Evolutionary conservation across 2,888 invertebrate genomes (phyloP).

Genomic region (Pseudococcus jackbeardsleyi): DNA sequence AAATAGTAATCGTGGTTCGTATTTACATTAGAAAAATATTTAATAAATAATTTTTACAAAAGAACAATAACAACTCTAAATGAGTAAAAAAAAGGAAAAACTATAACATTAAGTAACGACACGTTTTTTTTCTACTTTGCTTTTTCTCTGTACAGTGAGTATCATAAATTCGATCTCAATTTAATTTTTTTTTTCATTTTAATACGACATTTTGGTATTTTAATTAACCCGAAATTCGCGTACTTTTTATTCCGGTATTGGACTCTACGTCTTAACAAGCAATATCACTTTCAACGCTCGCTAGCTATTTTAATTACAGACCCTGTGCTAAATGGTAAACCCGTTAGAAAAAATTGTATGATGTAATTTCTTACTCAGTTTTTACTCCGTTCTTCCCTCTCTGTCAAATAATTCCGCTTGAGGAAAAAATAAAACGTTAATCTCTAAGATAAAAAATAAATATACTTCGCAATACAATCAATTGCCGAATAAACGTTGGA

Average conservation of each 20-base stretch:
- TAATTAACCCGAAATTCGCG: background rate
- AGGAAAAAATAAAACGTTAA: background rate
- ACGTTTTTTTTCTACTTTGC: constrained; percentile 26
- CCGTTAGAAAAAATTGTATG: constrained; percentile 20
- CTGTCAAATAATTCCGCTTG: background rate
- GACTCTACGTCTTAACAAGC: constrained; percentile 18
- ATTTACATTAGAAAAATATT: constrained; percentile 50
- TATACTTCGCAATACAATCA: background rate
- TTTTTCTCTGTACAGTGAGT: constrained; percentile 53
- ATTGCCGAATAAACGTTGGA: background rate
- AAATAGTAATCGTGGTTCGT: constrained; percentile 16
- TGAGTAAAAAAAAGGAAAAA: constrained; percentile 50
- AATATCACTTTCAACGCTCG: constrained; percentile 33
- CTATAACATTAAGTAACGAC: constrained; percentile 62
- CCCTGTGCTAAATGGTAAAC: constrained; percentile 52
- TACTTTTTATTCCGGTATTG: background rate
- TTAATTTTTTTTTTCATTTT: background rate
- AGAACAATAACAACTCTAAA: constrained; percentile 63
- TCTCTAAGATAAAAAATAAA: background rate
- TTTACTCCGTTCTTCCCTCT: background rate
- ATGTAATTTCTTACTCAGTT: background rate
- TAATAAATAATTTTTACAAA: constrained; percentile 59
- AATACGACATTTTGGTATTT: constrained; percentile 9
- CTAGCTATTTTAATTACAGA: constrained; percentile 51
- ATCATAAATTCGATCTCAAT: constrained; percentile 32